Evolutionary conservation across 2,113 vertebrate species (phyloP).

Genomic region (Henicopernis longicauda): DNA sequence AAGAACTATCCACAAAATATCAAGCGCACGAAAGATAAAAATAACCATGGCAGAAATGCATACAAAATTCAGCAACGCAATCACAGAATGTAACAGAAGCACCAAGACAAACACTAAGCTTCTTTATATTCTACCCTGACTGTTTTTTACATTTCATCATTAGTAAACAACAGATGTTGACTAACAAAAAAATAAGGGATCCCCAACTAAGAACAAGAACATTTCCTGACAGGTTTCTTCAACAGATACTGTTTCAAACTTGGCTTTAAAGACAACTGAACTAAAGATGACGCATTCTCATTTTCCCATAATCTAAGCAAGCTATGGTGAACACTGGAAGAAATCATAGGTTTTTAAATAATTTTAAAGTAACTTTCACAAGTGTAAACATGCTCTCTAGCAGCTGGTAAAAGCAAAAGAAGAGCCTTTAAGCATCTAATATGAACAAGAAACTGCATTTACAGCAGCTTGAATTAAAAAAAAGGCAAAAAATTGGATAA

Average conservation of each 20-base stretch:
- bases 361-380: background rate
- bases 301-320: background rate
- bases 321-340: background rate
- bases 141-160: background rate
- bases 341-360: rapidly evolving
- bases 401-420: background rate
- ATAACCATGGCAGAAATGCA: background rate
- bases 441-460: background rate
- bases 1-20: background rate
- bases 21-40: background rate
- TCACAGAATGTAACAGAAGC: background rate
- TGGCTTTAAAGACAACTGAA: background rate
- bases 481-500: background rate
- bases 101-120: background rate
- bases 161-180: slow-evolving; percentile 32
- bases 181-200: background rate
- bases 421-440: background rate
- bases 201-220: background rate
- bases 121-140: background rate
- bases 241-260: background rate
- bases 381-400: background rate
- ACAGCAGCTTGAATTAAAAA: background rate
- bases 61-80: rapidly evolving
- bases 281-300: rapidly evolving
- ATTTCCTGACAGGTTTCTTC: background rate